Base-by-base conservation (phyloP, 2,888 invertebrate genomes). In the Agrochola lychnidis region DNA sequence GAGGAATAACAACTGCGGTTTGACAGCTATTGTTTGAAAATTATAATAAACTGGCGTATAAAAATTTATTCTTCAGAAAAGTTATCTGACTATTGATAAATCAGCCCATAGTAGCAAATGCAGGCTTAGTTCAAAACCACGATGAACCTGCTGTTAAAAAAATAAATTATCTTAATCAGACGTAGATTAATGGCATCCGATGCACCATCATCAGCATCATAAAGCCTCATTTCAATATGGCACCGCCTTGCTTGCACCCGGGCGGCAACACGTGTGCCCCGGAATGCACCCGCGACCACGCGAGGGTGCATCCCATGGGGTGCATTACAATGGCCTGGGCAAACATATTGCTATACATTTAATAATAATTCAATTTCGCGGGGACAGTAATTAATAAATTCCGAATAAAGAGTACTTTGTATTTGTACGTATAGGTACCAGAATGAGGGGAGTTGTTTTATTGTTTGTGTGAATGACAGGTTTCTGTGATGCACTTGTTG, bases 231-330 rank as follows among this genome's bases (percentile, higher is more conserved):
- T 87, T 87, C 82, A 88, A 87, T 88, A 87, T 84, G 86, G 89
- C 89, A 89, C 89, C 87, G 82, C 73, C 80, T 89, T 84, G 85
- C 78, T 30, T 70, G 83, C 81, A 76, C 85, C 83, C 87, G 84
- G 87, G 80, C 83, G 76, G 89, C 84, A 92, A 91, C 96, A 96
- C 96, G 96, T 96, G 95, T 94, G 92, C 93, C 90, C 40, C 80
- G 94, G 94, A 94, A 94, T 95, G 94, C 90, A 89, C 81, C 85
- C 89, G 84, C 86, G 88, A 82, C 78, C 82, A 42, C 80, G 78
- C 67, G 40, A 85, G 82, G 87, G 87, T 74, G 84, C 82, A 82
- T 69, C 76, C 81, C 67, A 84, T 82, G 80, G 91, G 92, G 92
- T 92, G 91, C 86, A 94, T 91, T 90, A 91, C 91, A 92, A 92